Base-by-base conservation (phyloP, 2,888 invertebrate genomes). In the Melanophora roralis region DNA sequence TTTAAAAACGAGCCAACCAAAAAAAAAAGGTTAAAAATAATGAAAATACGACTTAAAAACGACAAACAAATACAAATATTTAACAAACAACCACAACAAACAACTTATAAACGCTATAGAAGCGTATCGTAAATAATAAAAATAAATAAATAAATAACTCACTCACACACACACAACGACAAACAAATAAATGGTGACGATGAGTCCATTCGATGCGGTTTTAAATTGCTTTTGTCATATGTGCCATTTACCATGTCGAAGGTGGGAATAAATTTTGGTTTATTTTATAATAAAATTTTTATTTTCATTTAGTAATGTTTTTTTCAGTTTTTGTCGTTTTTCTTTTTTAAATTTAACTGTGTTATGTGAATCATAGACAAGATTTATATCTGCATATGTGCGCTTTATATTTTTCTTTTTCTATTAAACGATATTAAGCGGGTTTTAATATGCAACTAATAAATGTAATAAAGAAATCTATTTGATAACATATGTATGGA, bases 181-280 rank as follows among this genome's bases (percentile, higher is more conserved):
- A 6, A 5, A 6, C 6, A 6, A 5, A 6, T 27, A 27, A 5
- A 6, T 72, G 74, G 68, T 71, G 72, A 82, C 79, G 69, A 83
- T 84, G 85, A 83, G 82, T 82, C 84, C 86, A 49, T 82, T 86
- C 69, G 85, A 85, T 82, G 85, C 83, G 74, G 78, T 85, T 76
- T 82, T 85, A 55, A 84, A 82, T 84, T 86, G 86, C 77, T 85
- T 86, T 76, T 85, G 85, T 79, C 78, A 83, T 72, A 82, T 79
- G 82, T 85, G 85, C 79, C 83, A 82, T 81, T 78, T 81, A 78
- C 82, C 86, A 81, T 86, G 86, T 82, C 82, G 81, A 81, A 86
- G 86, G 85, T 85, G 84, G 82, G 83, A 71, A 74, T 65, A 19
- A 40, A 65, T 65, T 68, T 64, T 72, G 38, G 49, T 62, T 59